phyloP scores from a whole-genome alignment of 2,797 vertebrate species.

The Artibeus jamaicensis region DNA sequence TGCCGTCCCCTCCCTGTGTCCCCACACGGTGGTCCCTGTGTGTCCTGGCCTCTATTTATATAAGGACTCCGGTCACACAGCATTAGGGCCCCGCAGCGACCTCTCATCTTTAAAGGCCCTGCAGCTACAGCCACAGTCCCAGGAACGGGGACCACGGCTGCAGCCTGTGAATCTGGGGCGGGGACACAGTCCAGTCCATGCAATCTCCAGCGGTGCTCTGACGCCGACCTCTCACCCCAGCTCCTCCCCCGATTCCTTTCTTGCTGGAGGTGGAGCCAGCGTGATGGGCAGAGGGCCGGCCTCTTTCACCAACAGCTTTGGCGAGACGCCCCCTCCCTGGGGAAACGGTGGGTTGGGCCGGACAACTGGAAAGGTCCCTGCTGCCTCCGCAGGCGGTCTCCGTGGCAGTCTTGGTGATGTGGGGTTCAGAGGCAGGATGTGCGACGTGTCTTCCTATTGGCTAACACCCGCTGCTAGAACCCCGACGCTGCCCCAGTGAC shows the following conservation, averaged over 20 bases:
- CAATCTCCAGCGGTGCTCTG: background rate
- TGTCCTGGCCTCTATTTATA: background rate
- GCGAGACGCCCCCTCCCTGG: background rate
- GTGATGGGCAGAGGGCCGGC: accelerated
- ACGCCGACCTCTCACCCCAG: accelerated
- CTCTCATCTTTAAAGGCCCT: background rate
- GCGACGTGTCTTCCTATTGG: accelerated
- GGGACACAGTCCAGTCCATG: accelerated
- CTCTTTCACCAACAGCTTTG: too few species aligned
- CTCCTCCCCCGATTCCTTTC: background rate
- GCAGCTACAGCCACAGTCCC: accelerated
- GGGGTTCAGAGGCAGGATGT: background rate
- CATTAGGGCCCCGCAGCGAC: accelerated
- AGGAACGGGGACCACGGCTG: background rate
- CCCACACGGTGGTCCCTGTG: accelerated
- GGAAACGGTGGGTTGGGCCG: accelerated
- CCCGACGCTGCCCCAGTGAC: accelerated
- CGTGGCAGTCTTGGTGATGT: accelerated
- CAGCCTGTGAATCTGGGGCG: background rate
- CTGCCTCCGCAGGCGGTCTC: background rate
- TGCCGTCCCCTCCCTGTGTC: accelerated
- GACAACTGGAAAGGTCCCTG: accelerated
- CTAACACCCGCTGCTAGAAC: accelerated
- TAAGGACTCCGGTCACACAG: accelerated
- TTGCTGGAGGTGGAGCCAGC: accelerated